These are phyloP conservation scores for Leucophenga montana DNA, from an alignment of 2,888 invertebrate genomes.

Conservation along the genomic window DNA sequence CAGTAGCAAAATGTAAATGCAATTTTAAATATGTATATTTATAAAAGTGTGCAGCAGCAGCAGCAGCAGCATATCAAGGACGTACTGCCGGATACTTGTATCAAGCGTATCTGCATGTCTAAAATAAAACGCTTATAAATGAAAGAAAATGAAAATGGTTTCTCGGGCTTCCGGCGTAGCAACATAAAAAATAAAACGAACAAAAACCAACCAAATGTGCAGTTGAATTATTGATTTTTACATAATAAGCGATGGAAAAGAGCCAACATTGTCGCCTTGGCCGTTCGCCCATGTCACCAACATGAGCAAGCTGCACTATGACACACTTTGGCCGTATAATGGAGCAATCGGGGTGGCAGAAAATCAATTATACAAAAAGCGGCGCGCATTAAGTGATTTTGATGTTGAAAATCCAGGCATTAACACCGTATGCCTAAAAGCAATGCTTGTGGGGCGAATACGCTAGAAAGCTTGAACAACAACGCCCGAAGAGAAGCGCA, in stretches of 20 bases:
- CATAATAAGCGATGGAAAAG: constrained; percentile 41
- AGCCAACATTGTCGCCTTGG: constrained; percentile 19
- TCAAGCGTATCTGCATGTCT: constrained; percentile 56
- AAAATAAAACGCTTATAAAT: constrained; percentile 1
- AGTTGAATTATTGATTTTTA: constrained; percentile 57
- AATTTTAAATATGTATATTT: constrained; percentile 6
- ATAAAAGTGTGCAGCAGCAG: constrained; percentile 25
- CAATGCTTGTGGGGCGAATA: constrained; percentile 38
- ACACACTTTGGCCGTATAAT: constrained; percentile 32
- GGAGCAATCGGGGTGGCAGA: constrained; percentile 33
- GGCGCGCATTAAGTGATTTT: constrained; percentile 55
- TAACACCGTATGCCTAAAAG: constrained; percentile 40
- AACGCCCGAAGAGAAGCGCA: neutral
- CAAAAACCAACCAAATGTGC: constrained; percentile 48
- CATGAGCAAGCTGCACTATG: constrained; percentile 49
- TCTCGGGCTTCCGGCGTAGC: constrained; percentile 16
- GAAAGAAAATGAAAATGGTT: constrained; percentile 23
- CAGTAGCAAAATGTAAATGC: constrained; percentile 16
- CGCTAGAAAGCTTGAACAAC: constrained; percentile 2
- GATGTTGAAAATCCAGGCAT: constrained; percentile 51
- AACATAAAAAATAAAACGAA: constrained; percentile 41
- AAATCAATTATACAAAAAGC: constrained; percentile 54
- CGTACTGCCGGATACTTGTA: constrained; percentile 54
- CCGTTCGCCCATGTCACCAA: constrained; percentile 9
- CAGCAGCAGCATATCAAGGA: constrained; percentile 29